phyloP scores from a whole-genome alignment of 2,797 vertebrate species.

The Varecia variegata region DNA sequence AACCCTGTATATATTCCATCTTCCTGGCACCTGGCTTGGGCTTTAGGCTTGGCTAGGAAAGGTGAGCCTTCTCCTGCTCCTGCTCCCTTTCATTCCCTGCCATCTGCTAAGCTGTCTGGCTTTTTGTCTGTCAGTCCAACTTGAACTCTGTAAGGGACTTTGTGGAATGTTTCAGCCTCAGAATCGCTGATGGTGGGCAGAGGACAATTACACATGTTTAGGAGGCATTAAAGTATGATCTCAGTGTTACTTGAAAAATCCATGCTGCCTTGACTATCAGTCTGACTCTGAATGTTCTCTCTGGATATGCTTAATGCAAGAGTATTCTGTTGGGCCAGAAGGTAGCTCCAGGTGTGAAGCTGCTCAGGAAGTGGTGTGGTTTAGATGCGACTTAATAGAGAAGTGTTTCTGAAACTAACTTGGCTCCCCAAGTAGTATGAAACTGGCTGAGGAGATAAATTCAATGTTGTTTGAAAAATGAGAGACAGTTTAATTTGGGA shows the following conservation, averaged over 20 bases:
- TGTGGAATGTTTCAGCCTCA: not conserved
- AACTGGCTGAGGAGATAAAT: not conserved
- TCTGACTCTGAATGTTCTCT: not conserved
- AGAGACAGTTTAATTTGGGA: not conserved
- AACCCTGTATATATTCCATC: not conserved
- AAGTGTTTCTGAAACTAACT: conserved; percentile 37
- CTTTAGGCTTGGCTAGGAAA: not conserved
- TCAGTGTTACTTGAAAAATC: not conserved
- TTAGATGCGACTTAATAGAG: conserved; percentile 1
- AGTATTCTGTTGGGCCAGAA: not conserved
- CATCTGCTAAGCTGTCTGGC: not conserved
- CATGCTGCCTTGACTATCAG: not conserved
- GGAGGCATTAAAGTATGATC: not conserved
- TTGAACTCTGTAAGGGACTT: not conserved
- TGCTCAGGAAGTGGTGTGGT: conserved; percentile 48
- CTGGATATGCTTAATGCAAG: not conserved
- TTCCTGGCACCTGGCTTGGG: not conserved
- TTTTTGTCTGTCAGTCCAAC: conserved; percentile 4
- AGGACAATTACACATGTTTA: not conserved
- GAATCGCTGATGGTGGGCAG: not conserved
- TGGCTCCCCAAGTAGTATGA: not conserved
- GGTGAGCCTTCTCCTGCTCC: not conserved
- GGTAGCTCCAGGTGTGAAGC: not conserved
- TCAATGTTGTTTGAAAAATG: not conserved
- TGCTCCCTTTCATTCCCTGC: not conserved